phyloP scores from a whole-genome alignment of 2,888 invertebrate genomes.

The Liodrosophila aerea region DNA sequence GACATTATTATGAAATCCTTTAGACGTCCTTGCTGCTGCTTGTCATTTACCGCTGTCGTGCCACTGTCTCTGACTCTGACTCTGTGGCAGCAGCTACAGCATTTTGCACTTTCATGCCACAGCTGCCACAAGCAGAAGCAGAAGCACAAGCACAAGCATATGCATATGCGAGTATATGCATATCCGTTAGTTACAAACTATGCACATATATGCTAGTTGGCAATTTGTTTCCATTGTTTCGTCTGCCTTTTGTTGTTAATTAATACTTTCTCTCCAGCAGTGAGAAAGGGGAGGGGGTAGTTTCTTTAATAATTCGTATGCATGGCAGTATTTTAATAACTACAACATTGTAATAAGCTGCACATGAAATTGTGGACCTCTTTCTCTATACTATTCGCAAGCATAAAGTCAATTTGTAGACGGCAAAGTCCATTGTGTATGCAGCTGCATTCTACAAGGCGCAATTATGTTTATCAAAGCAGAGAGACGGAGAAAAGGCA shows the following conservation, averaged over 20 bases:
- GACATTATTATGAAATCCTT: neutral
- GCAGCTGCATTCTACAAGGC: constrained; percentile 45
- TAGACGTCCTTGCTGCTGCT: no score
- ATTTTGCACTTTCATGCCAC: constrained; percentile 5
- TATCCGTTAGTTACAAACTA: no score
- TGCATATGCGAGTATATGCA: no score
- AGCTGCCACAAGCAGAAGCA: no score
- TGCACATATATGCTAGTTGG: no score
- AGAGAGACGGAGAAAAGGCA: constrained; percentile 6
- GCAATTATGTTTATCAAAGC: constrained; percentile 44
- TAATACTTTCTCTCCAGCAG: neutral
- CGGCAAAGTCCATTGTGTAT: constrained; percentile 38
- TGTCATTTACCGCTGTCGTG: constrained; percentile 1
- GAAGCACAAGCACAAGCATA: no score
- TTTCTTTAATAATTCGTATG: constrained; percentile 18
- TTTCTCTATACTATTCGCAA: constrained; percentile 11
- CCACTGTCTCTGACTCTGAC: neutral
- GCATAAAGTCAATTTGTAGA: constrained; percentile 48
- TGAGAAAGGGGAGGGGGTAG: neutral
- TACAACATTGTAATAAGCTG: constrained; percentile 39
- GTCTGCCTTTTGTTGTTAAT: constrained; percentile 5
- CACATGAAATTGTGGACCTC: constrained; percentile 18
- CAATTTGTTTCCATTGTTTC: constrained; percentile 5
- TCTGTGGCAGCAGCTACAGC: constrained; percentile 1
- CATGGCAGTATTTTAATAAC: constrained; percentile 22